Evolutionary conservation across 2,797 vertebrate genomes (phyloP).

Genomic region (Thripadectes ignobilis): DNA sequence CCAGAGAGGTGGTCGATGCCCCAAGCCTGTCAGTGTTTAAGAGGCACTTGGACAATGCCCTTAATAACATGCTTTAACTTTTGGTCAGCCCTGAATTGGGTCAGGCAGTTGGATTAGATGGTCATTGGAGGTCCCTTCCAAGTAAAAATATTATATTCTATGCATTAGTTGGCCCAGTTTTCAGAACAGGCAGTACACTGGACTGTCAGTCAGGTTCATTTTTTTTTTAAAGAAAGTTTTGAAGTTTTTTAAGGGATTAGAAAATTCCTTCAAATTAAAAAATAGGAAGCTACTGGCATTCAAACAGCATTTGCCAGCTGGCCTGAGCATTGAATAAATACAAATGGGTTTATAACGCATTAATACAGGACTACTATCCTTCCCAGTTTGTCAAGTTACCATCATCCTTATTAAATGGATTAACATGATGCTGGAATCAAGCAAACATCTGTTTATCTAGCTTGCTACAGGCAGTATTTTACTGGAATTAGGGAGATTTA

Average conservation of each 20-base stretch:
- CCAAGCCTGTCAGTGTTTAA: neutral
- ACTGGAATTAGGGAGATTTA: neutral
- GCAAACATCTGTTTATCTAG: neutral
- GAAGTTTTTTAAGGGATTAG: neutral
- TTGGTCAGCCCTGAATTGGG: neutral
- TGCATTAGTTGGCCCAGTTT: neutral
- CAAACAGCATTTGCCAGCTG: neutral
- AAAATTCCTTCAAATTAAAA: neutral
- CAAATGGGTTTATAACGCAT: neutral
- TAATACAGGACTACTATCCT: neutral
- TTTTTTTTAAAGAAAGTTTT: neutral
- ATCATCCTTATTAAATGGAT: neutral
- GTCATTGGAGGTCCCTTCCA: rapidly evolving
- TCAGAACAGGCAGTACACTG: neutral
- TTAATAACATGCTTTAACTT: neutral
- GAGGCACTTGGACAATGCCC: neutral
- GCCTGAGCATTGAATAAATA: neutral
- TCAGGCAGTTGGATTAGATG: neutral
- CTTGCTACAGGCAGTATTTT: neutral
- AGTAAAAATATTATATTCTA: neutral
- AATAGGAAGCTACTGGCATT: neutral
- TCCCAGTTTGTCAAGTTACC: neutral
- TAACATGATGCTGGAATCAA: neutral
- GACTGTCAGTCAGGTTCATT: neutral
- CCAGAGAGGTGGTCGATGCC: neutral